These are phyloP conservation scores for Parotia lawesii DNA, from an alignment of 2,113 vertebrate species.

Conservation along the genomic window DNA sequence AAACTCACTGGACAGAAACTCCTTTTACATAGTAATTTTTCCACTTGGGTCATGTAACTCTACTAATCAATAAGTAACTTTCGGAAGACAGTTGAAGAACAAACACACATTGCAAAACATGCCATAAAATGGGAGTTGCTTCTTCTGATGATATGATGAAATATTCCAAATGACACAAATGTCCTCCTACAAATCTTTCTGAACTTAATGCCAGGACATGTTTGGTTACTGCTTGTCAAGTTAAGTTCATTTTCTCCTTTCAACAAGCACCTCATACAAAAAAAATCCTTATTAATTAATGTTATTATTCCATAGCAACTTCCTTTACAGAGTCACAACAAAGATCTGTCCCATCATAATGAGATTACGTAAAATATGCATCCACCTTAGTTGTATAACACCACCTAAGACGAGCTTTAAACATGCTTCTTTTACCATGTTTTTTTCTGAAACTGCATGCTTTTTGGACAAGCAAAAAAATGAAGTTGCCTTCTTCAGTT, in stretches of 20 bases:
- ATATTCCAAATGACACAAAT: slow-evolving; percentile 1
- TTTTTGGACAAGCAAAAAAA: slow-evolving; percentile 14
- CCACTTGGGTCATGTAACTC: background rate
- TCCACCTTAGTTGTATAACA: background rate
- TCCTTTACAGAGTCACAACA: slow-evolving; percentile 21
- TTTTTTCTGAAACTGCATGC: background rate
- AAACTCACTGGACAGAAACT: background rate
- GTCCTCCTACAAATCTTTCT: slow-evolving; percentile 22
- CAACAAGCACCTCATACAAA: slow-evolving; percentile 1
- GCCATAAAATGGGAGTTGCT: background rate
- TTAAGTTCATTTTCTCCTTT: background rate
- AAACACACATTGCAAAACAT: background rate
- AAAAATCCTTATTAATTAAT: slow-evolving; percentile 33
- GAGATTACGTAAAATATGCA: background rate
- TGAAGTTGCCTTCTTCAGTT: background rate
- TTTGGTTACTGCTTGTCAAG: slow-evolving; percentile 2
- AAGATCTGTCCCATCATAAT: background rate
- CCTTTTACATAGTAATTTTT: background rate
- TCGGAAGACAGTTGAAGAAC: background rate
- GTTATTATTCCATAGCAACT: slow-evolving; percentile 40
- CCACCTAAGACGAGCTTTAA: background rate
- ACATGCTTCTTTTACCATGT: background rate
- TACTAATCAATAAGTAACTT: background rate
- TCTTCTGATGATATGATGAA: background rate
- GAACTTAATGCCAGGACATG: background rate